Evolutionary conservation across 2,113 vertebrate species (phyloP).

Genomic region (Mus spicilegus): DNA sequence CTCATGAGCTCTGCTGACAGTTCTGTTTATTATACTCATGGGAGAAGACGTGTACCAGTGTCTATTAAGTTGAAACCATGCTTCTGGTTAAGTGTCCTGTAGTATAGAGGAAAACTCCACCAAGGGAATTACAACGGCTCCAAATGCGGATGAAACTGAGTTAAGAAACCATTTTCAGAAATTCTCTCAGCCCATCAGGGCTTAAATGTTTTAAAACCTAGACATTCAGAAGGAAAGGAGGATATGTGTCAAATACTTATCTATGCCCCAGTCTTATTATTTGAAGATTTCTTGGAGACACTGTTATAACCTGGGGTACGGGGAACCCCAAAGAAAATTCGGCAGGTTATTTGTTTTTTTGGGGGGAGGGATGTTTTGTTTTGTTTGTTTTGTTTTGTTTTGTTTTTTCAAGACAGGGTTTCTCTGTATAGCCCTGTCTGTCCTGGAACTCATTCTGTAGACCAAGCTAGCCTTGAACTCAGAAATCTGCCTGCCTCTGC

Average conservation of each 20-base stretch:
- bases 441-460: too few relatives aligned
- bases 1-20: background rate
- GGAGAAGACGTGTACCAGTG: background rate
- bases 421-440: too few relatives aligned
- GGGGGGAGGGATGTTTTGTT: too few relatives aligned
- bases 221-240: background rate
- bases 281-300: constrained; percentile 9
- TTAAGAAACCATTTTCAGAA: background rate
- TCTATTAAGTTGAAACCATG: background rate
- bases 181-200: background rate
- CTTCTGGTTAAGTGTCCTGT: background rate
- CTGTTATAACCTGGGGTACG: background rate
- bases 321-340: background rate
- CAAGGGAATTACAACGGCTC: background rate
- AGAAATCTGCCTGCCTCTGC: too few relatives aligned
- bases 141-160: background rate
- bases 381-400: too few relatives aligned
- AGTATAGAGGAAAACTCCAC: background rate
- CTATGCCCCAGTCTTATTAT: background rate
- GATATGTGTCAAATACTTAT: background rate
- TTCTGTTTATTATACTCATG: background rate
- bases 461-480: too few relatives aligned
- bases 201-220: background rate
- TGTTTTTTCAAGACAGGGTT: too few relatives aligned
- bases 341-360: too few relatives aligned